Evolutionary conservation across 2,797 vertebrate genomes (phyloP).

Genomic region (Falco rusticolus): DNA sequence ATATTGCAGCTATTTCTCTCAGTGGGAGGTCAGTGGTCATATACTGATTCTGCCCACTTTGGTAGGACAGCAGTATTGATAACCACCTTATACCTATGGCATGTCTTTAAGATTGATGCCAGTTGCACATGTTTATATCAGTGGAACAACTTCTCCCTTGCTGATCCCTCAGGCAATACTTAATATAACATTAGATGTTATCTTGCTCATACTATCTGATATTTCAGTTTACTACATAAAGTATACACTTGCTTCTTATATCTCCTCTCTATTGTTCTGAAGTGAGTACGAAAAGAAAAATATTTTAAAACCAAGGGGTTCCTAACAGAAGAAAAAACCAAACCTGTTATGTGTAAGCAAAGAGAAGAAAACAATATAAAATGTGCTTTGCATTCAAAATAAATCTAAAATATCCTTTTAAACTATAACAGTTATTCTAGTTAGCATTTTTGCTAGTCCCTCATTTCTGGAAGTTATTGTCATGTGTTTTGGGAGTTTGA

Average conservation of each 20-base stretch:
- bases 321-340: neutral
- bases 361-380: neutral
- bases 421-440: neutral
- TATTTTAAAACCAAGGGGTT: neutral
- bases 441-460: neutral
- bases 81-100: slow-evolving; percentile 7
- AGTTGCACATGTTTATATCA: slow-evolving; percentile 8
- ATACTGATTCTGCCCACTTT: neutral
- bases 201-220: slow-evolving; percentile 19
- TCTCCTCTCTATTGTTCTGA: neutral
- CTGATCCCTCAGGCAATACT: slow-evolving; percentile 29
- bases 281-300: neutral
- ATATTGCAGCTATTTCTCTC: slow-evolving; percentile 8
- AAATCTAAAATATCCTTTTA: neutral
- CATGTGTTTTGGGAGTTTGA: neutral
- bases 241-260: neutral
- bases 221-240: slow-evolving; percentile 32
- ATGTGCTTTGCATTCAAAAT: neutral
- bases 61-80: slow-evolving; percentile 25
- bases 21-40: neutral
- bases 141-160: slow-evolving; percentile 43
- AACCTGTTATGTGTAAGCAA: neutral
- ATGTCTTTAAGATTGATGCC: slow-evolving; percentile 31
- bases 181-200: slow-evolving; percentile 47
- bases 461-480: neutral